Evolutionary conservation across 2,888 invertebrate genomes (phyloP).

Genomic region (Nipponacmea schrenckii): DNA sequence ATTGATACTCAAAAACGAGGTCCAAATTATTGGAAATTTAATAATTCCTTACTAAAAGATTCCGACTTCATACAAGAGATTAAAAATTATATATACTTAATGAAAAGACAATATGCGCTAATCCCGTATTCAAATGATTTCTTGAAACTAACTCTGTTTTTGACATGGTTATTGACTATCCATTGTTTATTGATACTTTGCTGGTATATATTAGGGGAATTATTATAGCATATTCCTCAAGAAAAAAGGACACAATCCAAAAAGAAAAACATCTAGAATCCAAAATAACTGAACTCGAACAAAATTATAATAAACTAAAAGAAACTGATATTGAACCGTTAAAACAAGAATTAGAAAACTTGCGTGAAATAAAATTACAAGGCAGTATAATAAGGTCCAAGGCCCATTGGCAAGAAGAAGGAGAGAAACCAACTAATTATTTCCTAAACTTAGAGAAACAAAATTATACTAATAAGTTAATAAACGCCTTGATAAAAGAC

Average conservation of each 20-base stretch:
- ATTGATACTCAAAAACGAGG: background rate
- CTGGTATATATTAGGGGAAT: too few species aligned
- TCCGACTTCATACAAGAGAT: background rate
- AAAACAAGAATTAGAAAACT: conserved; percentile 11
- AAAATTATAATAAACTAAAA: conserved; percentile 7
- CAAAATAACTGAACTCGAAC: background rate
- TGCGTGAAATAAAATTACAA: conserved; percentile 3
- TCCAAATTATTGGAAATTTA: too few species aligned
- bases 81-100: background rate
- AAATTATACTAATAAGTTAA: conserved; percentile 16
- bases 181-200: conserved; percentile 10
- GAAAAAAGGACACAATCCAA: background rate
- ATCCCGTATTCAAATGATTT: background rate
- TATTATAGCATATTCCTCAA: background rate
- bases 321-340: too few species aligned
- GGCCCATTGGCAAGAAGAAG: conserved; percentile 11
- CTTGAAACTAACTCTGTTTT: background rate
- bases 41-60: conserved; percentile 15
- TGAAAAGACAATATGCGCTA: background rate
- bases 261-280: conserved; percentile 1
- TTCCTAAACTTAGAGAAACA: conserved; percentile 18
- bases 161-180: background rate
- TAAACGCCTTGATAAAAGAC: conserved; percentile 9
- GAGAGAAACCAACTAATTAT: conserved; percentile 21
- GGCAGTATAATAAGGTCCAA: conserved; percentile 17